Base-by-base conservation (phyloP, 2,888 invertebrate species). In the Hipparchia sbordonii region DNA sequence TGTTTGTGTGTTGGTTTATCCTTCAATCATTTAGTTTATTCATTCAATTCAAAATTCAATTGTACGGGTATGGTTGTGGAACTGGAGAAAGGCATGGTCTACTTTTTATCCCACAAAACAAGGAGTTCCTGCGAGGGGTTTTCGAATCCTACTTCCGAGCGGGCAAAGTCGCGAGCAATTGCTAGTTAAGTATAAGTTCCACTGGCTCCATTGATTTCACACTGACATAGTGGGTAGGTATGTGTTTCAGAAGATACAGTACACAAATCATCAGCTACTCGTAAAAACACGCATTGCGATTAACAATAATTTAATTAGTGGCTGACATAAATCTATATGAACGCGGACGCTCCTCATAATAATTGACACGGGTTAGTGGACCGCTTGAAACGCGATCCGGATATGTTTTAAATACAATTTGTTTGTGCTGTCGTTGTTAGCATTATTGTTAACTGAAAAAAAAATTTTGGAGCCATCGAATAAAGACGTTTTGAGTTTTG, bases 321-420 rank as follows among this genome's bases (percentile, higher is more conserved):
- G 80, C 84, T 82, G 84, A 82, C 81, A 89, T 89, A 89, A 88
- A 89, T 89, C 88, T 88, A 89, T 86, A 89, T 89, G 84, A 88
- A 85, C 81, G 79, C 81, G 78, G 79, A 78, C 81, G 80, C 87
- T 82, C 80, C 81, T 80, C 78, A 82, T 89, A 92, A 82, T 89
- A 92, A 92, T 91, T 91, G 90, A 89, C 89, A 86, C 87, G 87
- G 87, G 87, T 87, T 87, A 89, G 84, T 88, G 87, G 88, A 86
- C 85, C 88, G 85, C 80, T 65, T 77, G 90, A 83, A 89, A 92
- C 84, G 77, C 80, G 84, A 90, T 87, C 88, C 67, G 45, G 54
- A 56, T 46, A 59, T 70, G 51, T 71, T 71, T 65, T 10, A 54
- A 67, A 70, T 72, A 48, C 56, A 51, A 67, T 62, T 57, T 67